Evolutionary conservation across 1,140 invertebrate species (phyloP), one percentile per base, ranked within the genome.

Genomic region (Dendrolimus kikuchii): DNA sequence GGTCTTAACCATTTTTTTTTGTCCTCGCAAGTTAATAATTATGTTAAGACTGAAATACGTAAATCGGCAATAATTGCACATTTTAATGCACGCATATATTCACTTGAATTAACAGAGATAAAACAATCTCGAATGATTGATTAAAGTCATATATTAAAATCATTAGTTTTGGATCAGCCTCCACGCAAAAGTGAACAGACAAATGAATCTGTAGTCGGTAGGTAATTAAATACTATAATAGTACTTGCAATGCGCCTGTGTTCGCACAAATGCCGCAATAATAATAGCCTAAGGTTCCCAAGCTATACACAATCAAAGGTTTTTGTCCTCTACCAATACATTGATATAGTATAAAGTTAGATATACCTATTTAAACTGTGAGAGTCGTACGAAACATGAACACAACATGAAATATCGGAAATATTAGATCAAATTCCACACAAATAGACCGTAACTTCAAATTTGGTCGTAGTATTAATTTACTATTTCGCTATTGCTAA

Each of bases 321-420:
- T 80, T 82, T 81, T 82, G 71, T 76, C 61, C 59, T 61, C 71
- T 52, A 61, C 65, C 56, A 57, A 68, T 66, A 67, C 66, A 72
- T 65, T 73, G 54, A 64, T 55, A 59, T 48, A 58, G 56, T 64
- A 70, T 62, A 23, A 23, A 23, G 23, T 23, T 23, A 23, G 23
- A 23, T 23, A 23, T 23, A 23, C 23, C 23, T 23, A 23, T 56
- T 57, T 40, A 49, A 48, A 53, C 63, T 72, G 62, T 72, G 64
- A 73, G 68, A 68, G 62, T 52, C 59, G 66, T 64, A 76, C 76
- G 80, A 83, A 83, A 83, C 60, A 57, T 55, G 69, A 77, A 66
- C 79, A 76, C 62, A 66, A 48, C 75, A 74, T 62, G 70, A 55
- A 43, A 64, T 71, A 55, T 62, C 70, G 69, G 68, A 76, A 77